phyloP scores from a whole-genome alignment of 2,797 vertebrate species.

The Pyrocephalus nanus region DNA sequence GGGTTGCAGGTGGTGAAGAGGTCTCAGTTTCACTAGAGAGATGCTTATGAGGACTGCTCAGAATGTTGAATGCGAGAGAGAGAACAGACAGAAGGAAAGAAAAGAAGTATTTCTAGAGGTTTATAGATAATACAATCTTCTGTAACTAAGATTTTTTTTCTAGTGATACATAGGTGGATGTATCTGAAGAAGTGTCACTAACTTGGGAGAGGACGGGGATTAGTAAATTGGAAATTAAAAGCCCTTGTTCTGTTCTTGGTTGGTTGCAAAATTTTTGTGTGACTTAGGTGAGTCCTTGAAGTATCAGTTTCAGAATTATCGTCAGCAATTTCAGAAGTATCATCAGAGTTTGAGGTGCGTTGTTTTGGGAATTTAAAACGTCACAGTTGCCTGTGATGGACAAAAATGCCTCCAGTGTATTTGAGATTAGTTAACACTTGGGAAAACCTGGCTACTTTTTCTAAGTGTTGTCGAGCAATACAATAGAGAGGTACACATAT shows the following conservation, averaged over 20 bases:
- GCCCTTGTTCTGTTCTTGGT: neutral
- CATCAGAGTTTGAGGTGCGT: neutral
- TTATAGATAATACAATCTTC: neutral
- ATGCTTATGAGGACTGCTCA: neutral
- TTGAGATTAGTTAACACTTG: neutral
- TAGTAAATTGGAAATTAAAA: neutral
- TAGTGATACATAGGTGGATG: fast-evolving
- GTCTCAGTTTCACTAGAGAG: neutral
- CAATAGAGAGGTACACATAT: neutral
- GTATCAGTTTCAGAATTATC: too few relatives aligned
- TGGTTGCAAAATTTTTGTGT: neutral
- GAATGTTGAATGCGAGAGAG: neutral
- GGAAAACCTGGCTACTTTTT: neutral
- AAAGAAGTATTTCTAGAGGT: neutral
- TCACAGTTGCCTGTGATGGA: neutral
- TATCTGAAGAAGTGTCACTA: neutral
- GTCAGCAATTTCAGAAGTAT: neutral
- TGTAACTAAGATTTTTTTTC: neutral
- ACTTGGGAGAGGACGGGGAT: neutral
- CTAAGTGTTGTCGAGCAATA: fast-evolving
- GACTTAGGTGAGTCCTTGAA: neutral
- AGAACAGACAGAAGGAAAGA: neutral
- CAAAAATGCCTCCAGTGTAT: neutral
- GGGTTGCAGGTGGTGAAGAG: neutral
- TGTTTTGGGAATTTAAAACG: neutral